Base-by-base conservation (phyloP, 2,113 vertebrate genomes). In the Poeciliopsis prolifica region DNA sequence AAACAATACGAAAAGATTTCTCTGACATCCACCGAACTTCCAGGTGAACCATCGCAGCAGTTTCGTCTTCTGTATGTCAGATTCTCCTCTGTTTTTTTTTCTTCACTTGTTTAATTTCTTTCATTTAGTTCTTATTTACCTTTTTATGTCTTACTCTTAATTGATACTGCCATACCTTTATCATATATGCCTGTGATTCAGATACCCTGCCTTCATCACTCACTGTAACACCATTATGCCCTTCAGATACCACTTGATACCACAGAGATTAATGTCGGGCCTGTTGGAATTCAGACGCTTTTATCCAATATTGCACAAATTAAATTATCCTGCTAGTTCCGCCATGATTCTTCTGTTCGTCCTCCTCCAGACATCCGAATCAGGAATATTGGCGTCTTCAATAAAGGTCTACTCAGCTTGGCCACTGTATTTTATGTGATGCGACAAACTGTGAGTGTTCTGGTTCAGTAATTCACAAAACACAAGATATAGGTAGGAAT, bases 261-360 rank as follows among this genome's bases (percentile, higher is more conserved):
- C 54, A 40, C 61, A 13, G 3, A 65, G 31, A 65, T 31, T 74
- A 80, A 63, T 6, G 40, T 74, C 2, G 65, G 0, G 44, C 69
- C 77, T 81, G 75, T 44, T 51, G 0, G 72, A 64, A 44, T 85
- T 83, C 76, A 85, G 74, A 68, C 29, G 13, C 83, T 79, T 75
- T 84, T 48, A 88, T 92, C 75, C 26, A 65, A 87, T 92, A 86
- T 82, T 63, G 1, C 0, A 26, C 35, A 85, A 89, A 93, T 93
- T 42, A 51, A 84, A 85, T 93, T 77, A 78, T 54, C 26, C 33
- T 48, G 29, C 28, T 42, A 74, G 69, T 74, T 69, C 58, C n/a
- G 35, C 61, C 61, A 35, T 86, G 70, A 1, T 58, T 9, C 74
- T 70, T 69, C 80, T 74, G 24, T 75, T 69, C 62, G 72, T 74